phyloP scores from a whole-genome alignment of 2,113 vertebrate species.

The Thunnus maccoyii region DNA sequence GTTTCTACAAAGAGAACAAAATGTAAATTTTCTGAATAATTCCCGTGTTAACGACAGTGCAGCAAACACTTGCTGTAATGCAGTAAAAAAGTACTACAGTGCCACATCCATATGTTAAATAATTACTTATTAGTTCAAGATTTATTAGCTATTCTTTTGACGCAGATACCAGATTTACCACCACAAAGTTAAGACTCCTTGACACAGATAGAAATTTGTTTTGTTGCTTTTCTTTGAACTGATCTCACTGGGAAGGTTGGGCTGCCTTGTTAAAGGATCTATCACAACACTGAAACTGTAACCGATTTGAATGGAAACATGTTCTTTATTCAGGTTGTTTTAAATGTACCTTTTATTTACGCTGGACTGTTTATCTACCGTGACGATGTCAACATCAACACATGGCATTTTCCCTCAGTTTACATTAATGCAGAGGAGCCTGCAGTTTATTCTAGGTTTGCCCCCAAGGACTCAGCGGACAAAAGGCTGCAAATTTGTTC shows the following conservation, averaged over 20 bases:
- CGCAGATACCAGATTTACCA: background rate
- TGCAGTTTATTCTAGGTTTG: slow-evolving; percentile 54
- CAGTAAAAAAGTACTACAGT: slow-evolving; percentile 19
- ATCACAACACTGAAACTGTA: background rate
- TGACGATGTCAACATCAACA: slow-evolving; percentile 36
- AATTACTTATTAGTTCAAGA: slow-evolving; percentile 23
- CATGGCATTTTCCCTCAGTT: slow-evolving; percentile 39
- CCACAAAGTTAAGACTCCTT: slow-evolving; percentile 22
- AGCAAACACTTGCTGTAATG: slow-evolving; percentile 22
- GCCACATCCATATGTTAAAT: slow-evolving; percentile 15
- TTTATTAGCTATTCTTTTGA: slow-evolving; percentile 26
- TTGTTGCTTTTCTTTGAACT: slow-evolving; percentile 46
- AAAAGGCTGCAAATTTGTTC: slow-evolving; percentile 74
- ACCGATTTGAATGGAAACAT: background rate
- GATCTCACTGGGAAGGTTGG: slow-evolving; percentile 61
- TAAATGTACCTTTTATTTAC: slow-evolving; percentile 40
- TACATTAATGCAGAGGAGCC: slow-evolving; percentile 51
- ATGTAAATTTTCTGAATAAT: slow-evolving; percentile 54
- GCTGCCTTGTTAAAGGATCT: slow-evolving; percentile 8
- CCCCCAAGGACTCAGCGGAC: slow-evolving; percentile 69
- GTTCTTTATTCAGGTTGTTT: slow-evolving; percentile 19
- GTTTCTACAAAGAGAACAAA: slow-evolving; percentile 34
- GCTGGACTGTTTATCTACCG: slow-evolving; percentile 43
- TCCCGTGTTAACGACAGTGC: slow-evolving; percentile 12
- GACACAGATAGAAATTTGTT: slow-evolving; percentile 34